Evolutionary conservation across 2,797 vertebrate genomes (phyloP), one percentile per base, ranked within the genome.

Genomic region (Heliangelus exortis): DNA sequence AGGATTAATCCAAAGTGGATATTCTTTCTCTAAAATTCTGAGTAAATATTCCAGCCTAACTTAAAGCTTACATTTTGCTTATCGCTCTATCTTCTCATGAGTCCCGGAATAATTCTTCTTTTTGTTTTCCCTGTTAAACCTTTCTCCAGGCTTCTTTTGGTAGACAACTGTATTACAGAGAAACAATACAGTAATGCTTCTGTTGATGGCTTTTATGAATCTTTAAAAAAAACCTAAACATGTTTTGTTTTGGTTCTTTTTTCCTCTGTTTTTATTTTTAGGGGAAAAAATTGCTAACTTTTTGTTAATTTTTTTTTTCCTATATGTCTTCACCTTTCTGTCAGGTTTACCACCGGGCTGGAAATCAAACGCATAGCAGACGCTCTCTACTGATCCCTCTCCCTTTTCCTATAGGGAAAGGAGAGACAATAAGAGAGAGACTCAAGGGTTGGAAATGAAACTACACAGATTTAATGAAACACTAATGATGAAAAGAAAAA

Each of bases 231-330:
- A 29, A 18, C 28, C n/a, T 59, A 41, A 80, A 3, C 10, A 23
- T 1, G 1, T 1, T 3, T 29, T 29, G 14, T 26, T 41, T 41
- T 41, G 39, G 13, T 53, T 53, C 23, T 31, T 53, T 53, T 29
- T 53, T 9, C 18, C 28, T 15, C 26, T 51, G 7, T 16, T 51
- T 51, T 29, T 75, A 34, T 33, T 25, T 55, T n/a, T 25, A 53
- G 2, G 2, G 8, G 8, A 31, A 63, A 79, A 36, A 3, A 45
- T 26, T 29, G 11, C 9, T 65, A 59, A 33, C 2, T 0, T 47
- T 3, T 67, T 75, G 15, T 17, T 51, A 20, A 82, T 15, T 67
- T 78, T 12, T 55, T 7, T 51, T 84, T 75, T 43, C 1, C 5
- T 75, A 8, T 54, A 47, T 6, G 2, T 41, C 16, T 66, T 89